Conservation (phyloP, 2,888 invertebrate species). For the Orchestes rusci region DNA sequence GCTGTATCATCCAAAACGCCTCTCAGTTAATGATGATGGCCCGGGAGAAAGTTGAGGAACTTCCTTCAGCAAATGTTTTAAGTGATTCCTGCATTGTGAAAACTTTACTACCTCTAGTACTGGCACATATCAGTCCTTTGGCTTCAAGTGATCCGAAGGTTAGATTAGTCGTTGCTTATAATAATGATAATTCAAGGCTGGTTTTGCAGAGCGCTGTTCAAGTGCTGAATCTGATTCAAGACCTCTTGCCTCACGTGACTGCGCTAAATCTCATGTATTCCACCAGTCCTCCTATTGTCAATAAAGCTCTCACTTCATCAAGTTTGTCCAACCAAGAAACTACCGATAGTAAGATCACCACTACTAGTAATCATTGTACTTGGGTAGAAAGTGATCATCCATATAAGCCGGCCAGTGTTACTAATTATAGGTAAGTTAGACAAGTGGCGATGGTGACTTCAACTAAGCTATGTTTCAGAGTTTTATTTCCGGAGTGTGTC, state of each 20-base stretch:
- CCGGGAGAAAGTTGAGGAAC: constrained; percentile 61
- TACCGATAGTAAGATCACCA: constrained; percentile 40
- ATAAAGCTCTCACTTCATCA: constrained; percentile 35
- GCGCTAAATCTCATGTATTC: constrained; percentile 65
- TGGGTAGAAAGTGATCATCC: constrained; percentile 96
- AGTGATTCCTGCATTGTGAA: constrained; percentile 57
- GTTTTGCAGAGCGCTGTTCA: constrained; percentile 71
- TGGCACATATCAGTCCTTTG: constrained; percentile 79
- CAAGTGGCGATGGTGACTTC: not conserved
- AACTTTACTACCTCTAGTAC: constrained; percentile 72
- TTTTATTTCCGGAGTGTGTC: constrained; percentile 80
- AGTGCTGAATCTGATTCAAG: constrained; percentile 77
- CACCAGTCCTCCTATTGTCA: constrained; percentile 21
- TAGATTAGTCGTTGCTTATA: not conserved
- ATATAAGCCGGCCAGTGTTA: constrained; percentile 81
- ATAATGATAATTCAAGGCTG: not conserved
- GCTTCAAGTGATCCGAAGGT: constrained; percentile 78
- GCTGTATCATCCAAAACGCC: constrained; percentile 68
- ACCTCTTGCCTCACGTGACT: constrained; percentile 81
- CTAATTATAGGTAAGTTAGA: constrained; percentile 63
- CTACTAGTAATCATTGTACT: constrained; percentile 82
- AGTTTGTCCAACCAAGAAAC: constrained; percentile 32
- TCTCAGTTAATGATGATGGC: constrained; percentile 71
- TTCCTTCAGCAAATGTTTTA: constrained; percentile 49
- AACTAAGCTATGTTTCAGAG: constrained; percentile 37